Conservation (phyloP, 2,113 vertebrate species). For the Rhipidura dahli region DNA sequence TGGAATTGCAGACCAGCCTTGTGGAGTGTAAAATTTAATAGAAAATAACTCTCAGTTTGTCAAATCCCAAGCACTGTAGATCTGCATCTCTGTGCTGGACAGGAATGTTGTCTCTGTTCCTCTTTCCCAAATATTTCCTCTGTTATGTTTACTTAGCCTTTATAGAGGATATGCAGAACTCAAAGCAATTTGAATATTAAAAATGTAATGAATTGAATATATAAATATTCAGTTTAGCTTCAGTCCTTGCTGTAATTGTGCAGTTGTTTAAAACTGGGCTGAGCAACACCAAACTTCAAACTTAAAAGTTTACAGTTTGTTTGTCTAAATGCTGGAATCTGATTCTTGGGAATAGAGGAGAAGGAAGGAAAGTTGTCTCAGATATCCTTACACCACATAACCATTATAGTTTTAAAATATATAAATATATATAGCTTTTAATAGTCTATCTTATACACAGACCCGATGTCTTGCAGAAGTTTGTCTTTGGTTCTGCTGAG, state of each 20-base stretch:
- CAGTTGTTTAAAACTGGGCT: background rate
- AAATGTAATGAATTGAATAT: background rate
- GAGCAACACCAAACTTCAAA: background rate
- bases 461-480: background rate
- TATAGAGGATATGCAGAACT: background rate
- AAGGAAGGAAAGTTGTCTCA: background rate
- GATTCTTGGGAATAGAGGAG: background rate
- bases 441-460: background rate
- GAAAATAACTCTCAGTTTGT: background rate
- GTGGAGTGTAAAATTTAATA: background rate
- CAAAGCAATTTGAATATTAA: background rate
- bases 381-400: background rate
- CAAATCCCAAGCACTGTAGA: background rate
- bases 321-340: background rate
- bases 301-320: background rate
- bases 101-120: background rate
- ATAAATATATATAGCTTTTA: background rate
- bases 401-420: too few relatives aligned
- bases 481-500: background rate
- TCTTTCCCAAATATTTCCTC: background rate
- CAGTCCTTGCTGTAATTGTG: background rate
- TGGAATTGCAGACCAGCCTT: background rate
- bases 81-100: background rate
- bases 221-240: background rate
- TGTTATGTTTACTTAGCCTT: background rate